Evolutionary conservation across 1,140 invertebrate species (phyloP).

Genomic region (Chironomus tepperi): DNA sequence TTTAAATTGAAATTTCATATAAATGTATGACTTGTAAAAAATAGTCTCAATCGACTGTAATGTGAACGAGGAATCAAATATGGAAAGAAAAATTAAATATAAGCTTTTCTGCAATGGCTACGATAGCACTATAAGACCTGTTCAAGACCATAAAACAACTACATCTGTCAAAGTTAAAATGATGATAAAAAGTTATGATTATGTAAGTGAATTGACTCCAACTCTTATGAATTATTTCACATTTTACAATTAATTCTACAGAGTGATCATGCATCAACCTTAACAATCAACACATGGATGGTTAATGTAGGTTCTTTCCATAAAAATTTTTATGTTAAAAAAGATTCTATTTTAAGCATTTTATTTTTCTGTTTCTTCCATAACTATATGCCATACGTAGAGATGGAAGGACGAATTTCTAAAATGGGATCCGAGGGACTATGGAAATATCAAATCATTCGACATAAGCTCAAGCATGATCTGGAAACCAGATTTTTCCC

Average conservation of each 20-base stretch:
- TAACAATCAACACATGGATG: not conserved
- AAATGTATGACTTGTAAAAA: not conserved
- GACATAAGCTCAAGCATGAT: not conserved
- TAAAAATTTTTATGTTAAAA: not conserved
- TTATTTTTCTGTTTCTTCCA: not conserved
- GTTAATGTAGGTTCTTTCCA: not conserved
- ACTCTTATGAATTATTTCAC: not conserved
- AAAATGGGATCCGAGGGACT: not conserved
- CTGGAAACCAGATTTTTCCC: not conserved
- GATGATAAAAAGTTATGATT: slow-evolving; percentile 18
- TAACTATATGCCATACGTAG: not conserved
- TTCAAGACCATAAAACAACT: not conserved
- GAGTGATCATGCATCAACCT: not conserved
- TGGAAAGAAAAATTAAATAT: not conserved
- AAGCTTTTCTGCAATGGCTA: slow-evolving; percentile 11
- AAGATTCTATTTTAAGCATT: not conserved
- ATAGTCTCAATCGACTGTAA: slow-evolving; percentile 5
- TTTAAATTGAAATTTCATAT: not conserved
- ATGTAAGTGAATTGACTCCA: not conserved
- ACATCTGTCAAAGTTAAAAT: slow-evolving; percentile 11
- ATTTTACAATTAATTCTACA: not conserved
- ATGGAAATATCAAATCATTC: not conserved
- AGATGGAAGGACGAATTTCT: not conserved
- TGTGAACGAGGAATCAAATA: not conserved
- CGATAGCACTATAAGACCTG: not conserved